A percentile compares a stretch with the other conserved stretches of the same genome.
These are phyloP conservation scores for Oegoconia quadripuncta DNA, from an alignment of 2,888 invertebrate genomes.

Conservation along the genomic window DNA sequence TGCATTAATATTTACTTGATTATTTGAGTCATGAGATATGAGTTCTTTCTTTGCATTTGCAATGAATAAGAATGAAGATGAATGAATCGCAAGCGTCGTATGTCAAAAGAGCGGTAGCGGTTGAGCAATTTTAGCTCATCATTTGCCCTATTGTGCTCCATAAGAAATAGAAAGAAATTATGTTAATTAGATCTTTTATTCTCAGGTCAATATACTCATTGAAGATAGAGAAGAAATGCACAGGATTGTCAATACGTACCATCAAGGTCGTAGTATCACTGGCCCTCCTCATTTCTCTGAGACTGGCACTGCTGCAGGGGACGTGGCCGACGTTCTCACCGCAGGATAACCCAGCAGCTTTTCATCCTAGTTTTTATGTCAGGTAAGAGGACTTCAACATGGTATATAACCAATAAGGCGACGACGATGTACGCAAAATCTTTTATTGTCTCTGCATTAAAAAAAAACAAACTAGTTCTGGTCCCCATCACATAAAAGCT, in stretches of 20 bases:
- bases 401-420: background rate
- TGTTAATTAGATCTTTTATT: slow-evolving; percentile 4
- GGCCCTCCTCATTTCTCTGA: slow-evolving; percentile 82
- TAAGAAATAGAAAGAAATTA: no score
- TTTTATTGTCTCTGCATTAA: slow-evolving; percentile 1
- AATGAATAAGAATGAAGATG: no score
- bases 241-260: slow-evolving; percentile 80
- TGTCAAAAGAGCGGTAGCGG: no score
- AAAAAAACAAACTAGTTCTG: no score
- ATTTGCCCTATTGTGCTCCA: no score
- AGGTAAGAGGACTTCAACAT: slow-evolving; percentile 70
- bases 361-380: slow-evolving; percentile 86
- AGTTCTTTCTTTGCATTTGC: no score
- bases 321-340: slow-evolving; percentile 89
- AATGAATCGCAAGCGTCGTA: no score
- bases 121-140: no score
- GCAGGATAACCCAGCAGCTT: slow-evolving; percentile 93
- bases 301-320: slow-evolving; percentile 88
- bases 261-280: slow-evolving; percentile 83
- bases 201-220: slow-evolving; percentile 57
- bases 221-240: slow-evolving; percentile 64
- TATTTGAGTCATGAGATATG: no score
- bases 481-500: background rate
- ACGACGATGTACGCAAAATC: background rate
- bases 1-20: no score